Conservation (phyloP, 2,113 vertebrate species). For the Hyperopisus bebe region DNA sequence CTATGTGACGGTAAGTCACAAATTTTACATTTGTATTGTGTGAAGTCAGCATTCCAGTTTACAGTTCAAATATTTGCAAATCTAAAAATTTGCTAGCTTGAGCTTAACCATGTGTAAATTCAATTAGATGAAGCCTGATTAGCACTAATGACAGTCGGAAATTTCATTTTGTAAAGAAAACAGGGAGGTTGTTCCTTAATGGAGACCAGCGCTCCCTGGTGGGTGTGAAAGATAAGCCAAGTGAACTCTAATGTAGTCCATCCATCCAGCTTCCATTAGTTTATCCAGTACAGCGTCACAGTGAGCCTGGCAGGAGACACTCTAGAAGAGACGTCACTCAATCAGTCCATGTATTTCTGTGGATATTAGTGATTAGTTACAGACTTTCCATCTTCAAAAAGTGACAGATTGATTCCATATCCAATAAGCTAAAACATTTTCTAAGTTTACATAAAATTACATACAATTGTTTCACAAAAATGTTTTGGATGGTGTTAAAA, state of each 20-base stretch:
- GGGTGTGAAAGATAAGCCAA: neutral
- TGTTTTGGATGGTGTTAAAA: neutral
- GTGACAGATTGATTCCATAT: neutral
- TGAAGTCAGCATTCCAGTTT: neutral
- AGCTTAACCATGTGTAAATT: neutral
- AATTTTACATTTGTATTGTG: neutral
- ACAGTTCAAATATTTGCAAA: neutral
- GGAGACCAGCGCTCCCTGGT: neutral
- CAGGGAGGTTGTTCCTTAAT: neutral
- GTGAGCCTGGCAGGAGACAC: neutral
- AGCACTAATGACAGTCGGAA: neutral
- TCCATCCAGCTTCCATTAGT: neutral
- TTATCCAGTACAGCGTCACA: neutral
- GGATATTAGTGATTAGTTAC: neutral
- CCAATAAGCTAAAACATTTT: neutral
- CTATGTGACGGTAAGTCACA: neutral
- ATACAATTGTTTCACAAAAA: neutral
- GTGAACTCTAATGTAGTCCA: neutral
- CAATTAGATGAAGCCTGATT: neutral
- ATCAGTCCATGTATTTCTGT: neutral
- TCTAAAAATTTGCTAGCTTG: neutral
- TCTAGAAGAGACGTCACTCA: neutral
- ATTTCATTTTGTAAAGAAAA: neutral
- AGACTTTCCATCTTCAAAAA: neutral
- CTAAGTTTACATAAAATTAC: neutral